These are phyloP conservation scores for Candoia aspera DNA, from an alignment of 2,113 vertebrate genomes.

Conservation along the genomic window DNA sequence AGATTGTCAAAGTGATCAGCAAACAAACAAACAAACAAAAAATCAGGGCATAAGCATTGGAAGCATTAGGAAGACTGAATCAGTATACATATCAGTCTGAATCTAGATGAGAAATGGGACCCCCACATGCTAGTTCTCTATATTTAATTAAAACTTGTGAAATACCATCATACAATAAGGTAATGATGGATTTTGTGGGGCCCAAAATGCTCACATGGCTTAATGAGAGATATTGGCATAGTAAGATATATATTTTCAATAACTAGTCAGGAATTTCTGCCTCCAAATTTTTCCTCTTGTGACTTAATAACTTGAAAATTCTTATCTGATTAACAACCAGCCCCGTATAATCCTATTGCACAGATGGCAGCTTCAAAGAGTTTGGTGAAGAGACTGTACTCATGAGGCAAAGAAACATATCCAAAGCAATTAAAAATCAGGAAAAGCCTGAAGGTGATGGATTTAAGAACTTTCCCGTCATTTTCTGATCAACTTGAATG, in stretches of 20 bases:
- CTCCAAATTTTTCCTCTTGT: neutral
- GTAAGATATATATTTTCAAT: neutral
- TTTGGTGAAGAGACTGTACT: neutral
- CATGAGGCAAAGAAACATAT: neutral
- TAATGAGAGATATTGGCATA: neutral
- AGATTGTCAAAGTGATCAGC: neutral
- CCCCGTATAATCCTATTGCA: neutral
- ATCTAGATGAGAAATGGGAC: neutral
- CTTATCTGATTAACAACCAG: neutral
- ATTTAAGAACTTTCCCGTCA: neutral
- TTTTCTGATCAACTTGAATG: constrained; percentile 8
- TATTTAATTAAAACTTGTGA: neutral
- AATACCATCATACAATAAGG: neutral
- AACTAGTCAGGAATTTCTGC: neutral
- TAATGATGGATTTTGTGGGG: neutral
- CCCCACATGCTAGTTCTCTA: neutral
- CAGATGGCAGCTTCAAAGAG: constrained; percentile 2
- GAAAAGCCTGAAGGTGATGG: neutral
- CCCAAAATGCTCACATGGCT: neutral
- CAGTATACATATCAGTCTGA: neutral
- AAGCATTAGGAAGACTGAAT: neutral
- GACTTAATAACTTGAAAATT: neutral
- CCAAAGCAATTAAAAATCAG: neutral
- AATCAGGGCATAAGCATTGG: neutral
- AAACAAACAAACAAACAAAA: neutral